Conservation (phyloP, 2,797 vertebrate genomes). For the Anguilla pacifica region DNA sequence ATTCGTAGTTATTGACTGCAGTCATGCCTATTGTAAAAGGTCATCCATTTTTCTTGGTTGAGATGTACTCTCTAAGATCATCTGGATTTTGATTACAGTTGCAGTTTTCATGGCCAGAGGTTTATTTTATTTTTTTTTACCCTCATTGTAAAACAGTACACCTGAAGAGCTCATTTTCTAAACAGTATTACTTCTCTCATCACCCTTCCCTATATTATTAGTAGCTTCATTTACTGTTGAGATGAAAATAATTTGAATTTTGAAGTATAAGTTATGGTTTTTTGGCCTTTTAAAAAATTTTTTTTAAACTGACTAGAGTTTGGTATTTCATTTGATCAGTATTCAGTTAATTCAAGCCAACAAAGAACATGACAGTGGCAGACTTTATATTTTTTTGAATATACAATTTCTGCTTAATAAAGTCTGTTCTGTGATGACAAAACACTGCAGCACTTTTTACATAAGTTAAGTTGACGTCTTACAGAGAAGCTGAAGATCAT, state of each 20-base stretch:
- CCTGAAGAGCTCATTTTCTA: not conserved
- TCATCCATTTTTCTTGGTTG: not conserved
- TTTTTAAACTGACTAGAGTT: not conserved
- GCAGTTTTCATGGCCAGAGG: not conserved
- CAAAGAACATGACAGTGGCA: not conserved
- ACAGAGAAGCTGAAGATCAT: conserved; percentile 35
- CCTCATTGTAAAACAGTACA: not conserved
- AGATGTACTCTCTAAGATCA: not conserved
- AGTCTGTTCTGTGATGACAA: conserved; percentile 31
- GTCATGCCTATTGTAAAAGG: not conserved
- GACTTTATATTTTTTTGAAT: not conserved
- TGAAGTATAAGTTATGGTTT: not conserved
- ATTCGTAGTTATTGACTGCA: not conserved
- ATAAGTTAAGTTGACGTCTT: conserved; percentile 45
- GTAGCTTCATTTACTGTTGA: not conserved
- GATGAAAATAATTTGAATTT: not conserved
- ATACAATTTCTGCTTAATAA: not conserved
- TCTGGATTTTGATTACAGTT: not conserved
- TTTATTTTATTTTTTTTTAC: not conserved
- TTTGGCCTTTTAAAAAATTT: not conserved
- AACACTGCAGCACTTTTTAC: conserved; percentile 68
- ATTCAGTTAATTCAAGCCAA: not conserved
- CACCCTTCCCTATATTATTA: not conserved
- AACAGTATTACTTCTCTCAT: not conserved
- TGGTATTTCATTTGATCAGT: not conserved